Evolutionary conservation across 2,113 vertebrate species (phyloP).

Genomic region (Lepisosteus osseus): DNA sequence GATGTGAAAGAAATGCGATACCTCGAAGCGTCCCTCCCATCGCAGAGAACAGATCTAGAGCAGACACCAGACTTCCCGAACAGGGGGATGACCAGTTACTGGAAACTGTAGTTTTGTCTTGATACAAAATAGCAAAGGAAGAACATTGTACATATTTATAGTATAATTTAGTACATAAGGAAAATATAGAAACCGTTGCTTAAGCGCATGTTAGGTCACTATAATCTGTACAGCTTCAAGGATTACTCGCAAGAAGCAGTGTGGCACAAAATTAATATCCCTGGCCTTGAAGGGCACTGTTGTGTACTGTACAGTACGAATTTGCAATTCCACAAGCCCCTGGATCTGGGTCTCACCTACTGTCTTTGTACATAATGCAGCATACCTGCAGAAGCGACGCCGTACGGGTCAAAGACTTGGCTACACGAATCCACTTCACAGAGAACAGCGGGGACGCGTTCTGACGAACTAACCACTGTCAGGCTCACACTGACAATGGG

Average conservation of each 20-base stretch:
- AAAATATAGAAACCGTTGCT: conserved; percentile 29
- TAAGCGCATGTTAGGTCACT: conserved; percentile 31
- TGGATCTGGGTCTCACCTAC: conserved; percentile 30
- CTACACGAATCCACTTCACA: not conserved
- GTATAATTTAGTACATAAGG: conserved; percentile 26
- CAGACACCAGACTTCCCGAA: conserved; percentile 20
- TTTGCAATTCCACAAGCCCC: not conserved
- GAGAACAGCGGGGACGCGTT: not conserved
- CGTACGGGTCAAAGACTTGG: not conserved
- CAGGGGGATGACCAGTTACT: conserved; percentile 57
- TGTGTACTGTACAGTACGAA: conserved; percentile 3
- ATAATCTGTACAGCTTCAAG: conserved; percentile 32
- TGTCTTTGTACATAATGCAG: conserved; percentile 40
- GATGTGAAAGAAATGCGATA: conserved; percentile 42
- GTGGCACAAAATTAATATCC: conserved; percentile 54
- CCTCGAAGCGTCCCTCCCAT: conserved; percentile 24
- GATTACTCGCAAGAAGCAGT: conserved; percentile 59
- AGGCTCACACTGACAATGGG: too few relatives aligned
- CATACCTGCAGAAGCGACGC: conserved; percentile 4
- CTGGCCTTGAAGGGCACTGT: conserved; percentile 11
- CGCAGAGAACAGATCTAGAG: conserved; percentile 21
- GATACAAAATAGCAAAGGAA: conserved; percentile 53
- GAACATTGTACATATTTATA: conserved; percentile 42
- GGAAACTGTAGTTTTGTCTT: conserved; percentile 74
- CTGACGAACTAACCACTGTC: not conserved